Evolutionary conservation across 2,888 invertebrate genomes (phyloP), one percentile per base, ranked within the genome.

Genomic region (Chrysolina oricalcia): DNA sequence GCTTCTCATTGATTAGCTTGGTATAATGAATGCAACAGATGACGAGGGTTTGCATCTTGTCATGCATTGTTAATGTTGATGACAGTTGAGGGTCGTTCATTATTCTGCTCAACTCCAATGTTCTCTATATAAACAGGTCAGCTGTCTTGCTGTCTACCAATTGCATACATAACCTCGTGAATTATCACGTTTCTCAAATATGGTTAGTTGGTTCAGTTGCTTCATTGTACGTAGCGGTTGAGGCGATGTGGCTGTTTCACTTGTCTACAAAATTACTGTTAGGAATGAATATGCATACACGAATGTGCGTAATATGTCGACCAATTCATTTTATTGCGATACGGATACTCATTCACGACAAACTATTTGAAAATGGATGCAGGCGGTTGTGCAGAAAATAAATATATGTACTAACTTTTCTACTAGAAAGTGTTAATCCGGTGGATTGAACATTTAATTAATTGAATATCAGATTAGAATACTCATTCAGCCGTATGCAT

Each of bases 11-110:
- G 11, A 53, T 11, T 5, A 21, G 19, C 53, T 2, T 5, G 23
- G 21, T 13, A 21, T 23, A 53, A 11, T 53, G 53, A 23, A 53
- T 53, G 23, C 53, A 23, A 53, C 23, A 53, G 21, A 48, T 48
- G 62, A 35, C 35, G 56, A 50, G 50, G 63, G 46, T 21, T 6
- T 50, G 67, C 48, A 17, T 63, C 62, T 63, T 70, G 21, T 59
- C 35, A 27, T 48, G 35, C 9, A 70, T 63, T 27, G 27, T 46
- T 48, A 19, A 27, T 23, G 67, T 67, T 27, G 50, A 35, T 50
- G 35, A 35, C 59, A n/a, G 59, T 35, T 59, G 35, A 27, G 59
- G 27, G 59, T 59, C 59, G n/a, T 59, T 59, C 35, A 59, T 59
- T 59, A 59, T 35, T 59, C 59, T 59, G 59, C 59, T n/a, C 23